Evolutionary conservation across 1,140 invertebrate species (phyloP).

Genomic region (Drosophila pseudoananassae): DNA sequence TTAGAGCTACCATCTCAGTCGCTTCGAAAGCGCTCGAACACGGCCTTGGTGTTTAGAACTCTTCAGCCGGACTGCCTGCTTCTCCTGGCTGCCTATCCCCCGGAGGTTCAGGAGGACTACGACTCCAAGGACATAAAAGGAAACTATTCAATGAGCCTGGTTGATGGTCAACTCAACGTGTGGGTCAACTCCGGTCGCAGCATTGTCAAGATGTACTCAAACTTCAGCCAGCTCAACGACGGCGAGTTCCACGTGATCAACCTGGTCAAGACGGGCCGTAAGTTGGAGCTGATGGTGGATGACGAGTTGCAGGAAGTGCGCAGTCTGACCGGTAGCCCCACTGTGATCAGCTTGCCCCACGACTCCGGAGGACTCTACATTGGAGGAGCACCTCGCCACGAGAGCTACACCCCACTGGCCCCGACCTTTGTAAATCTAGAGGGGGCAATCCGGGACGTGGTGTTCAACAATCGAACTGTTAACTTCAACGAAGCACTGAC

Average conservation of each 20-base stretch:
- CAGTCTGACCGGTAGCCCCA: conserved; percentile 85
- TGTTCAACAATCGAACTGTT: conserved; percentile 90
- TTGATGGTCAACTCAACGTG: conserved; percentile 88
- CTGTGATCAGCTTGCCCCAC: conserved; percentile 85
- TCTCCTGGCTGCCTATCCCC: conserved; percentile 89
- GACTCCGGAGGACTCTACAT: conserved; percentile 84
- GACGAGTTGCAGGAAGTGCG: conserved; percentile 86
- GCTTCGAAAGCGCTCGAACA: conserved; percentile 87
- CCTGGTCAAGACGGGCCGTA: conserved; percentile 85
- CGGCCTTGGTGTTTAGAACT: conserved; percentile 92
- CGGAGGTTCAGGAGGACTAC: conserved; percentile 84
- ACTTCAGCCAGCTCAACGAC: conserved; percentile 87
- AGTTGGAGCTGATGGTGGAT: conserved; percentile 88
- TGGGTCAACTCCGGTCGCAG: conserved; percentile 88
- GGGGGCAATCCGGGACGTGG: conserved; percentile 92
- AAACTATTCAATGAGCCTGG: conserved; percentile 89
- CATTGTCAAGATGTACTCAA: conserved; percentile 86
- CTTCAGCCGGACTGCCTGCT: conserved; percentile 89
- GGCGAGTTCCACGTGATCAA: conserved; percentile 87
- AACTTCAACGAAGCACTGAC: conserved; percentile 87
- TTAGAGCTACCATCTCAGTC: conserved; percentile 89
- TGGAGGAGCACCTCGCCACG: conserved; percentile 80
- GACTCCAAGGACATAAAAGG: conserved; percentile 84
- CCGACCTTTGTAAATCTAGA: conserved; percentile 87
- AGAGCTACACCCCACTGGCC: conserved; percentile 67